These are phyloP conservation scores for Cromileptes altivelis DNA, from an alignment of 2,113 vertebrate genomes.

Conservation along the genomic window DNA sequence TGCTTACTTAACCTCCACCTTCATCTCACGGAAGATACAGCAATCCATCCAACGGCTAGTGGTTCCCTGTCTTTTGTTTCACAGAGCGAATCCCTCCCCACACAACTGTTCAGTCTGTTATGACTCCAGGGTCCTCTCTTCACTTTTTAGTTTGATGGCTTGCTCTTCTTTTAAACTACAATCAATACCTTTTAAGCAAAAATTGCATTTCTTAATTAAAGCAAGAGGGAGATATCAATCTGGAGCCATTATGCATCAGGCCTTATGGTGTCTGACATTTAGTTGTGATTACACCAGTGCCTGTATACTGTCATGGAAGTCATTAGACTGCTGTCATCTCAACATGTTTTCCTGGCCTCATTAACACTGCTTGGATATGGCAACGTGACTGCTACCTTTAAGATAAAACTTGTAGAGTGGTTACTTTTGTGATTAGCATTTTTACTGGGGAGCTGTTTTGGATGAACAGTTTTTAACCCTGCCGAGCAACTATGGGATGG, in stretches of 20 bases:
- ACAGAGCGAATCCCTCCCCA: constrained; percentile 16
- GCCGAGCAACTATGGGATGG: neutral
- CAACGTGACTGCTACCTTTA: constrained; percentile 41
- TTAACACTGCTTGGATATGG: constrained; percentile 65
- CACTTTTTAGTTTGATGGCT: constrained; percentile 77
- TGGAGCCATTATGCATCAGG: constrained; percentile 79
- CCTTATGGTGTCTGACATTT: constrained; percentile 87
- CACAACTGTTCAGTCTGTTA: constrained; percentile 47
- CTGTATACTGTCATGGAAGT: constrained; percentile 83
- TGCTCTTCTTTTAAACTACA: constrained; percentile 77
- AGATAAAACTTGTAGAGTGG: constrained; percentile 22
- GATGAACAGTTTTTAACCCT: neutral
- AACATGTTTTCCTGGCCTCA: constrained; percentile 82
- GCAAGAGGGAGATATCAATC: constrained; percentile 82
- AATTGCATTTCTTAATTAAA: constrained; percentile 86
- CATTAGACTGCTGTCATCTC: constrained; percentile 86
- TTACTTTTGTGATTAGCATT: constrained; percentile 37
- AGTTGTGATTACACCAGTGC: constrained; percentile 84
- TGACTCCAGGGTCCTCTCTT: constrained; percentile 68
- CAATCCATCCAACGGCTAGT: neutral
- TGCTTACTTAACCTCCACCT: constrained; percentile 56
- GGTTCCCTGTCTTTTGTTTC: constrained; percentile 38
- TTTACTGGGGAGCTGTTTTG: constrained; percentile 14
- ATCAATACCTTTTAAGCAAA: constrained; percentile 86
- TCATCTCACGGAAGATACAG: constrained; percentile 26